Conservation (phyloP, 2,797 vertebrate genomes). For the Agapornis canus region DNA sequence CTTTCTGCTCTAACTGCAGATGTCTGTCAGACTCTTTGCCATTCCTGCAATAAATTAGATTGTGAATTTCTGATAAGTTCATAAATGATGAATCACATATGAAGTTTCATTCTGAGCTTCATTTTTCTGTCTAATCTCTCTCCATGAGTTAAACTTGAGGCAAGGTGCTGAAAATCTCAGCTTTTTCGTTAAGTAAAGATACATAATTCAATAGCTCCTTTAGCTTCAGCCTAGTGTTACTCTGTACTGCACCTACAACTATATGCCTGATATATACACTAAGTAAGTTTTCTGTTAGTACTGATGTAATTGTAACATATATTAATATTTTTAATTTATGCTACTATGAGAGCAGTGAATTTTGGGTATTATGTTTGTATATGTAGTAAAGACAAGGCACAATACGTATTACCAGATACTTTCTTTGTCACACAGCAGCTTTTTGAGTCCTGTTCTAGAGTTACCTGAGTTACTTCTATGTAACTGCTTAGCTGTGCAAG, state of each 20-base stretch:
- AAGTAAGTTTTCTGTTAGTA: not conserved
- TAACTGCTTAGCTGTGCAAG: not conserved
- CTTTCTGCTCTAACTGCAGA: not conserved
- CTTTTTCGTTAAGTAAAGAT: slow-evolving; percentile 1
- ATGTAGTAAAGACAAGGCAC: not conserved
- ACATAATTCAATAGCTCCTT: slow-evolving; percentile 15
- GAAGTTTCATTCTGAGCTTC: not conserved
- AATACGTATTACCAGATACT: not conserved
- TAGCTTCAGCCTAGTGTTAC: not conserved
- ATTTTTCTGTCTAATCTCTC: slow-evolving; percentile 13
- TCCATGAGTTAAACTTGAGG: not conserved
- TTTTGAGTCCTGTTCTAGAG: not conserved
- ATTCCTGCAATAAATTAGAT: not conserved
- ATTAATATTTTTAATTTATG: not conserved
- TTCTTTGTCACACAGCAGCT: not conserved
- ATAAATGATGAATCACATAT: not conserved
- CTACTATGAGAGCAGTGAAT: not conserved
- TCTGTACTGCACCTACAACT: not conserved
- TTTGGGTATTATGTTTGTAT: not conserved
- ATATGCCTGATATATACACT: not conserved
- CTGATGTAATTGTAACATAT: not conserved
- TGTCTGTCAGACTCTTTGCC: not conserved
- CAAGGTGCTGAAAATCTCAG: not conserved
- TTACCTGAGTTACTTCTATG: not conserved
- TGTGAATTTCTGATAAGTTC: not conserved